Percentiles rank a stretch among this genome's conserved stretches.
Evolutionary conservation across 2,888 invertebrate genomes (phyloP).

Genomic region (Mesoligia furuncula): DNA sequence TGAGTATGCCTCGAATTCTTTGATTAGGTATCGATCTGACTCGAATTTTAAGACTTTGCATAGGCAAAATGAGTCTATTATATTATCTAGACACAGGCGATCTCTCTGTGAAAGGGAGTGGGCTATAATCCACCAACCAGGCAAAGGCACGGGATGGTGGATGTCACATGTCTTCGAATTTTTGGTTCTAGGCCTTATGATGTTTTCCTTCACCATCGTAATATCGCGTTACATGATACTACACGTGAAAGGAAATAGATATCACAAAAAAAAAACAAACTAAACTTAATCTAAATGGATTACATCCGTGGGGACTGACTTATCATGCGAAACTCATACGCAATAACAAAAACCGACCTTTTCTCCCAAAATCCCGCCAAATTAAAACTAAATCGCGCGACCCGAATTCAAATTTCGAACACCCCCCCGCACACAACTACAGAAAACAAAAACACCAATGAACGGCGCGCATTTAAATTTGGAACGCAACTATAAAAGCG

Average conservation of each 20-base stretch:
- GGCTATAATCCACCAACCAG: not conserved
- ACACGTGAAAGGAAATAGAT: not conserved
- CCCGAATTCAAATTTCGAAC: slow-evolving; percentile 86
- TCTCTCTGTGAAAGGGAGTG: not conserved
- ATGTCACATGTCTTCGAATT: no score
- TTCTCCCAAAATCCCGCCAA: slow-evolving; percentile 81
- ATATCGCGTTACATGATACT: not conserved
- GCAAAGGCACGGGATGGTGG: no score
- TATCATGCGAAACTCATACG: slow-evolving; percentile 67
- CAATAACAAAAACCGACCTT: slow-evolving; percentile 81
- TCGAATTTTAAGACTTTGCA: no score
- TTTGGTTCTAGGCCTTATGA: not conserved
- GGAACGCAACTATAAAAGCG: slow-evolving; percentile 81
- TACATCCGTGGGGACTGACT: slow-evolving; percentile 49
- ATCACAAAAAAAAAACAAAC: not conserved
- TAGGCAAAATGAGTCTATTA: no score
- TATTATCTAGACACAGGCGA: no score
- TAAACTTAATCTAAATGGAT: slow-evolving; percentile 27
- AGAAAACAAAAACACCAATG: slow-evolving; percentile 85
- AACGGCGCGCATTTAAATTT: slow-evolving; percentile 81
- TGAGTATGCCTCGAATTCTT: no score
- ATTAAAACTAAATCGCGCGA: slow-evolving; percentile 89
- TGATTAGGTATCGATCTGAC: no score
- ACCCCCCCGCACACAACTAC: slow-evolving; percentile 77
- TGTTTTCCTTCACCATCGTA: not conserved